Percentiles rank a stretch among this genome's conserved stretches.
These are phyloP conservation scores for Tupaia chinensis DNA, from an alignment of 2,113 vertebrate species.

Conservation along the genomic window DNA sequence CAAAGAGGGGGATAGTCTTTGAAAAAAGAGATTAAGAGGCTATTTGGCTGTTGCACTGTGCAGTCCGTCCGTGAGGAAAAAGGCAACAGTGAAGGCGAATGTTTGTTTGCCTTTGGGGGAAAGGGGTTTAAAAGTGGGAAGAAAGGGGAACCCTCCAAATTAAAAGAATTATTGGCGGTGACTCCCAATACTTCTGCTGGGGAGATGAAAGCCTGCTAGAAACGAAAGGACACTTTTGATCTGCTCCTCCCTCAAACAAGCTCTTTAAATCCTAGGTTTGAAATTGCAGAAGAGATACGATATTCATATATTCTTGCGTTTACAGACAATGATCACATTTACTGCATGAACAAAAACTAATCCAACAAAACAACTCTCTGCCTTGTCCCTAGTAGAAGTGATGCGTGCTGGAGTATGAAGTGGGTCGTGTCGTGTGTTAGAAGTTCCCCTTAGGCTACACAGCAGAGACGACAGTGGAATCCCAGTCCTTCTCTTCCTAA, in stretches of 20 bases:
- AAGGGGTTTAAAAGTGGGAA: background rate
- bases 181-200: background rate
- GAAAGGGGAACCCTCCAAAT: background rate
- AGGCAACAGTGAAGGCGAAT: constrained; percentile 34
- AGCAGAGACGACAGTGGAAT: background rate
- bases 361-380: background rate
- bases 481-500: background rate
- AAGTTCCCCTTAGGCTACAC: background rate
- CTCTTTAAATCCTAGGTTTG: background rate
- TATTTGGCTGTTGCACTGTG: background rate
- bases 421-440: background rate
- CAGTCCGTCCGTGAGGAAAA: background rate
- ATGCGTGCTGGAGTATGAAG: background rate
- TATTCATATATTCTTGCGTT: background rate
- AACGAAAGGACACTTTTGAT: background rate
- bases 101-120: constrained; percentile 4
- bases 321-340: background rate
- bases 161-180: background rate
- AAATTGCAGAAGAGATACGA: background rate
- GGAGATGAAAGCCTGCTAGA: background rate
- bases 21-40: constrained; percentile 58
- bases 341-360: background rate
- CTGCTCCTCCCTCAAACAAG: background rate
- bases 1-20: constrained; percentile 54
- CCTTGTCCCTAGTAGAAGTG: background rate